Evolutionary conservation across 1,140 invertebrate genomes (phyloP).

Genomic region (Psilanteris sp.): DNA sequence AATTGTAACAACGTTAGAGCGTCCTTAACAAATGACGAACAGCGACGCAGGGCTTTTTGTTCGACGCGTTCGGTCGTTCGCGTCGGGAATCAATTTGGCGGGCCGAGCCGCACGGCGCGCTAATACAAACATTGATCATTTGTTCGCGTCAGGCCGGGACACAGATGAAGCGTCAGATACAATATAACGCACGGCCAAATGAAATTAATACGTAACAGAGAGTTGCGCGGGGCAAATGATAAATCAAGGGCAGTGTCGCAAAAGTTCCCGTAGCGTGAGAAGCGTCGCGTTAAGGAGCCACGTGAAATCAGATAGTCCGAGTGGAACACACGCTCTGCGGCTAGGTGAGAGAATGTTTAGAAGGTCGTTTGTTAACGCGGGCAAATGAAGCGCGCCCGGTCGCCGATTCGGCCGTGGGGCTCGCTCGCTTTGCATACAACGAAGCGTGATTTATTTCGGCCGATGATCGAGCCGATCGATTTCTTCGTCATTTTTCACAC

Average conservation of each 20-base stretch:
- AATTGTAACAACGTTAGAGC: no score
- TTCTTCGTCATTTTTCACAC: slow-evolving; percentile 47
- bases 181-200: slow-evolving; percentile 55
- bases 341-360: slow-evolving; percentile 56
- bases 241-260: slow-evolving; percentile 59
- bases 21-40: slow-evolving; percentile 21
- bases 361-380: slow-evolving; percentile 63
- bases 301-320: slow-evolving; percentile 60
- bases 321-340: slow-evolving; percentile 22
- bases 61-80: no score
- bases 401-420: slow-evolving; percentile 4
- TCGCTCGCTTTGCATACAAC: slow-evolving; percentile 45
- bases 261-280: slow-evolving; percentile 57
- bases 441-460: slow-evolving; percentile 49
- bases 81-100: slow-evolving; percentile 23
- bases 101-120: slow-evolving; percentile 1
- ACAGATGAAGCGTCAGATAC: slow-evolving; percentile 50
- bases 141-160: slow-evolving; percentile 35
- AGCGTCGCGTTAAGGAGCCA: slow-evolving; percentile 57
- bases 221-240: slow-evolving; percentile 51
- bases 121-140: slow-evolving; percentile 57
- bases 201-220: slow-evolving; percentile 57
- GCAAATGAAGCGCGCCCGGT: slow-evolving; percentile 53
- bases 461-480: slow-evolving; percentile 39
- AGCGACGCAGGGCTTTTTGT: slow-evolving; percentile 1